Base-by-base conservation (phyloP, 2,113 vertebrate species). In the Narcine bancroftii region DNA sequence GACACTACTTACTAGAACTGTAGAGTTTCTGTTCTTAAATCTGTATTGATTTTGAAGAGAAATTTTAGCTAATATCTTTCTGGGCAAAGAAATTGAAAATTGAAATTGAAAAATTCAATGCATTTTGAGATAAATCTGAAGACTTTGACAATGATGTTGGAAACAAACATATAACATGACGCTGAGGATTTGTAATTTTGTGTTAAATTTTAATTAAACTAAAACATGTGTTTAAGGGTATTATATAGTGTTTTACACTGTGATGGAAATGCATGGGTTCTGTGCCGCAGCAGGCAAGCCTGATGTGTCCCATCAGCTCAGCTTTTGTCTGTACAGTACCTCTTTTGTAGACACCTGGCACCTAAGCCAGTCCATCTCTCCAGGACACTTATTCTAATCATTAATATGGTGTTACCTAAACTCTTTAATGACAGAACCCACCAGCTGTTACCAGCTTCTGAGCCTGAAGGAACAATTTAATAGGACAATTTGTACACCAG, bases 401-500 rank as follows among this genome's bases (percentile, higher is more conserved):
- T 91, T 45, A 91, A 65, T 47, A 26, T 91, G 21, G 42, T 69
- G 63, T 33, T 39, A n/a, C 21, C 6, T 45, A 3, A 33, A 3
- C 9, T 45, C 65, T 2, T 66, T 9, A 69, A 26, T 29, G 36
- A 91, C 5, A 69, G 89, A 69, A 66, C 89, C 65, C 89, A 91
- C 89, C 89, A 91, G 39, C 89, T 71, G 89, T 91, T 69, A 60
- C 29, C 65, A 91, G 39, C 87, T 69, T 29, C 87, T 1, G 42
- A 29, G 87, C 89, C 89, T 33, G 63, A 69, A 69, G 89, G 89
- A 91, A 91, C 33, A 65, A 47, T 91, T 69, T 45, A 42, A 47
- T 39, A 69, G 21, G 60, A 29, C 65, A 47, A 91, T 69, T 33
- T 6, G 29, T 69, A 47, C 11, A 87, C 65, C 65, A 47, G 47